These are phyloP conservation scores for Pherbina coryleti DNA, from an alignment of 2,888 invertebrate genomes.

Conservation along the genomic window DNA sequence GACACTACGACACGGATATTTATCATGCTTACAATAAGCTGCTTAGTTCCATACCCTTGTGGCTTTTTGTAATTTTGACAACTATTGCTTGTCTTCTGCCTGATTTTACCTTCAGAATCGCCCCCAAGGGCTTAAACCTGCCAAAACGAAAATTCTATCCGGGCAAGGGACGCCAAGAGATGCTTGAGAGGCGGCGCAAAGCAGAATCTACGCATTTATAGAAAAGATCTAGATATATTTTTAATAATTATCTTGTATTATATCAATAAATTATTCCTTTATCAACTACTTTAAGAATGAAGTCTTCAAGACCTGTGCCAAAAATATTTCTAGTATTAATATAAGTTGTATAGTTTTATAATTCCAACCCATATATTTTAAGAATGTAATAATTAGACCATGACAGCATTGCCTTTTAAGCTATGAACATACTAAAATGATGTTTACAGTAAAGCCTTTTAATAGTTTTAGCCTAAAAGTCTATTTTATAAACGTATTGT, in stretches of 20 bases:
- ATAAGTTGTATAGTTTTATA: not conserved
- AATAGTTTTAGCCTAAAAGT: too few relatives aligned
- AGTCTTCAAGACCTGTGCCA: constrained; percentile 31
- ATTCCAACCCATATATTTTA: too few relatives aligned
- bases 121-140: constrained; percentile 58
- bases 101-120: constrained; percentile 69
- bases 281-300: not conserved
- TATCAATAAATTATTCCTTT: not conserved
- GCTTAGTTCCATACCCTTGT: constrained; percentile 73
- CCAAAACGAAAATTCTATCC: constrained; percentile 63
- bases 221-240: not conserved
- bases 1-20: constrained; percentile 72
- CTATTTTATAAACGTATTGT: too few relatives aligned
- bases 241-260: not conserved
- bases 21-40: constrained; percentile 75
- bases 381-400: too few relatives aligned
- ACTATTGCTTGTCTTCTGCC: constrained; percentile 73
- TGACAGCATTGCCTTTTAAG: too few relatives aligned
- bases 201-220: constrained; percentile 60
- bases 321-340: constrained; percentile 25
- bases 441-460: too few relatives aligned
- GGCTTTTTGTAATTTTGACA: constrained; percentile 73
- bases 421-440: too few relatives aligned
- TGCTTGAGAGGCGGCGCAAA: constrained; percentile 54
- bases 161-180: constrained; percentile 55